Base-by-base conservation (phyloP, 2,888 invertebrate genomes). In the Chrysodeixis includens region DNA sequence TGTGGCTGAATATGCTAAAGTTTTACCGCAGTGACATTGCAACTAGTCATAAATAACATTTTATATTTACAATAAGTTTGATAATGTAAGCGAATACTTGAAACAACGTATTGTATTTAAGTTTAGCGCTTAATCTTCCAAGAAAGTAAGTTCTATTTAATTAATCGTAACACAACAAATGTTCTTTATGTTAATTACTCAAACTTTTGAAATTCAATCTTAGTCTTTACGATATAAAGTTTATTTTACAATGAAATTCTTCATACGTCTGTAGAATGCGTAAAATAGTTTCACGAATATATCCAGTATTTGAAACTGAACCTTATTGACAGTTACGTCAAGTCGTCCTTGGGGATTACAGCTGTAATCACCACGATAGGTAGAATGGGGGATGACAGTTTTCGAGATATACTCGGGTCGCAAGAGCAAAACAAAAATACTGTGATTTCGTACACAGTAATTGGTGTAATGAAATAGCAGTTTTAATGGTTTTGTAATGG, bases 241-340 rank as follows among this genome's bases (percentile, higher is more conserved):
- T 35, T 35, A 10, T 35, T 35, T 12, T 10, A 0, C 3, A 35
- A 49, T 9, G 10, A 4, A 18, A 20, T 20, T 49, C 10, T 46
- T 46, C 9, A 20, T 20, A 49, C 18, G 18, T 7, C 6, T 16
- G 16, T 46, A 18, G n/a, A 18, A 18, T 8, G 1, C n/a, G 18
- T 1, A 10, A 35, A 35, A 18, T 18, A 46, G 1, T 46, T 46
- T 46, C n/a, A 14, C n/a, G 40, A 40, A 40, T 40, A 14, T 16
- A 46, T 18, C 20, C 16, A 9, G 20, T 49, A 20, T 20, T 49
- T 20, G 46, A 49, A 49, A 18, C 46, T 20, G 8, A 20, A 18
- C 46, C 46, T 49, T 49, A 49, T 49, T 9, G 46, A 20, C 46
- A 20, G 46, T 49, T 49, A 18, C 18, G 46, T 49, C 46, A 49